Percentiles rank a stretch among this genome's conserved stretches.
Conservation (phyloP, 2,113 vertebrate species). For the Tricholaema leucomelas region DNA sequence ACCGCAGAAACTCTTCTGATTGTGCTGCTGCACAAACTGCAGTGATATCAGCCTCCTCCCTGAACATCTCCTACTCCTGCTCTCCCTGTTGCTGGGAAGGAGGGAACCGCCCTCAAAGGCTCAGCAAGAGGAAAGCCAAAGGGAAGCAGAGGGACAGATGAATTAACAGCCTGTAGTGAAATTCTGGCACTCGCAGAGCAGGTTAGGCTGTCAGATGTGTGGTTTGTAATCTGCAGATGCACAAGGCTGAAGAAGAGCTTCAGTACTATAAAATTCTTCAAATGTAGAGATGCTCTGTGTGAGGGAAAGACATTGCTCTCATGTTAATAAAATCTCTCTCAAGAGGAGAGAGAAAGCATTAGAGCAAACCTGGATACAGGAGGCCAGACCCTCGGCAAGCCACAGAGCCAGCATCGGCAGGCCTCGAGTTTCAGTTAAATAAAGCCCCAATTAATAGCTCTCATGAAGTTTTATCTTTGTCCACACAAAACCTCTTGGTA, state of each 20-base stretch:
- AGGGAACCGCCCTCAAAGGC: neutral
- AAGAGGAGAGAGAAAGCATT: neutral
- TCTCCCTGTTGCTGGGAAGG: neutral
- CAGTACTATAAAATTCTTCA: neutral
- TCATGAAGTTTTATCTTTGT: slow-evolving; percentile 16
- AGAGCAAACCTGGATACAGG: neutral
- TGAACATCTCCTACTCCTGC: neutral
- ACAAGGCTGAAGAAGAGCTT: neutral
- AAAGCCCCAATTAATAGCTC: neutral
- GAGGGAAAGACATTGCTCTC: neutral
- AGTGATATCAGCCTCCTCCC: neutral
- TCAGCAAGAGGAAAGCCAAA: neutral
- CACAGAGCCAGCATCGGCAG: neutral
- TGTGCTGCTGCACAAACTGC: neutral
- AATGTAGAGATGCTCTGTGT: neutral
- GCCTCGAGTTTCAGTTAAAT: slow-evolving; percentile 31
- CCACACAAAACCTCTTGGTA: neutral
- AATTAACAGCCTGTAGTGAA: neutral
- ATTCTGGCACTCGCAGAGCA: neutral
- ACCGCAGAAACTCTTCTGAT: neutral
- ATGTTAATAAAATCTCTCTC: neutral
- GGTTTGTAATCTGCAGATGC: neutral
- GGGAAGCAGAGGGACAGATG: neutral
- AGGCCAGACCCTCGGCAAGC: neutral
- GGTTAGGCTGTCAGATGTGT: neutral